Evolutionary conservation across 2,888 invertebrate genomes (phyloP).

Genomic region (Notocelia uddmanniana): DNA sequence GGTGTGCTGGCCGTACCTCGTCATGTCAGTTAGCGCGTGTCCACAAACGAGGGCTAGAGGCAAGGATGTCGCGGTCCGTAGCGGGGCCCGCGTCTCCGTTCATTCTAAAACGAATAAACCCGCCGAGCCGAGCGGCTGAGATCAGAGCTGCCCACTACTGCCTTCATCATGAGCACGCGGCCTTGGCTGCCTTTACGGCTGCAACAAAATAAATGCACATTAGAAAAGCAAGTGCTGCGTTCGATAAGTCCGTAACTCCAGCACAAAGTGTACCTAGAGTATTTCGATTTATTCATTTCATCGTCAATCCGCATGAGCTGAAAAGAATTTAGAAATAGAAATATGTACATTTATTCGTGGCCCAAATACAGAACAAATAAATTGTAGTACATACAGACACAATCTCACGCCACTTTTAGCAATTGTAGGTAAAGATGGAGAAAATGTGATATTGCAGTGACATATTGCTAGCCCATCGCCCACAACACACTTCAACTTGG

Average conservation of each 20-base stretch:
- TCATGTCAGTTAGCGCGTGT: not conserved
- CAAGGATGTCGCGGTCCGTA: slow-evolving; percentile 5
- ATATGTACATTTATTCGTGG: too few species aligned
- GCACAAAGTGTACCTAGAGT: too few species aligned
- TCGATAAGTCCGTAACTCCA: not conserved
- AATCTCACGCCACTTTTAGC: too few species aligned
- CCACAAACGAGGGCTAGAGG: slow-evolving; percentile 3
- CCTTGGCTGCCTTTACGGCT: slow-evolving; percentile 84
- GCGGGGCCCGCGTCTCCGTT: slow-evolving; percentile 46
- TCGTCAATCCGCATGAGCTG: too few species aligned
- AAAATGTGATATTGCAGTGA: too few species aligned
- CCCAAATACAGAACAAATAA: too few species aligned
- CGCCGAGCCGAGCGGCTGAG: slow-evolving; percentile 37
- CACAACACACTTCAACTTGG: too few species aligned
- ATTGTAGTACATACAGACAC: too few species aligned
- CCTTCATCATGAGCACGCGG: slow-evolving; percentile 79
- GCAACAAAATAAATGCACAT: slow-evolving; percentile 54
- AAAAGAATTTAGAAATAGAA: too few species aligned
- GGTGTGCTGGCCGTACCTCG: not conserved
- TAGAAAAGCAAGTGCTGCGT: not conserved
- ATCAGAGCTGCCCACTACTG: slow-evolving; percentile 49
- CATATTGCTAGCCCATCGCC: too few species aligned
- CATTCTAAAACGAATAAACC: slow-evolving; percentile 81
- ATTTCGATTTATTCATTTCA: too few species aligned
- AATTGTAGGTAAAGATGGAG: too few species aligned